Base-by-base conservation (phyloP, 2,888 invertebrate genomes). In the Coelinius sp. region DNA sequence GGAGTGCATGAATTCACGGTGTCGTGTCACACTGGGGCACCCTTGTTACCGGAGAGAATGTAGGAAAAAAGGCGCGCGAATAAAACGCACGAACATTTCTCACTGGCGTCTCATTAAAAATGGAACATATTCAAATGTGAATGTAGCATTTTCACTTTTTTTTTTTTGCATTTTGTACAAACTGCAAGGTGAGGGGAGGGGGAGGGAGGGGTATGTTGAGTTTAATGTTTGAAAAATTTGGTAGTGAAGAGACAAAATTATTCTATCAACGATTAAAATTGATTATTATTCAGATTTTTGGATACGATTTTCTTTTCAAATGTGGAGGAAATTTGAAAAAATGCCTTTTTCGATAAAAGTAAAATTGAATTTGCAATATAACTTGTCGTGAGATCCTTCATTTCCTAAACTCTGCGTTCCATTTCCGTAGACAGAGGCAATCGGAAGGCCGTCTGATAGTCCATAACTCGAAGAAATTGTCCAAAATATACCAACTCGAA, bases 41-140 rank as follows among this genome's bases (percentile, higher is more conserved):
- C 2, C 53, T 53, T 25, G 53, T 53, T 53, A 53, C 41, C 41
- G 24, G n/a, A 12, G 53, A n/a, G 14, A 25, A 53, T 53, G 52
- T 5, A 4, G 7, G 52, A 65, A 31, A n/a, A 70, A 65, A 65
- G 65, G 38, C n/a, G 25, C 22, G 44, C 24, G 17, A 44, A 44
- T 14, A 24, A 64, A 22, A 52, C 31, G 7, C 17, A 41, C 22
- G 65, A 17, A 65, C 22, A 25, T 65, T 14, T 22, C 52, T 56
- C 41, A 31, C 41, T 44, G 10, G 53, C 31, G 12, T 14, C 70
- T 70, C 70, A 27, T 70, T 70, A 70, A 70, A 70, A 65, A 41
- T 65, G 63, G 52, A 52, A 70, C 65, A 17, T 65, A 56, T 65
- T 65, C 8, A 65, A 59, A 53, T 27, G 25, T 10, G 4, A n/a